phyloP scores from a whole-genome alignment of 2,113 vertebrate genomes.

The Mastomys coucha region DNA sequence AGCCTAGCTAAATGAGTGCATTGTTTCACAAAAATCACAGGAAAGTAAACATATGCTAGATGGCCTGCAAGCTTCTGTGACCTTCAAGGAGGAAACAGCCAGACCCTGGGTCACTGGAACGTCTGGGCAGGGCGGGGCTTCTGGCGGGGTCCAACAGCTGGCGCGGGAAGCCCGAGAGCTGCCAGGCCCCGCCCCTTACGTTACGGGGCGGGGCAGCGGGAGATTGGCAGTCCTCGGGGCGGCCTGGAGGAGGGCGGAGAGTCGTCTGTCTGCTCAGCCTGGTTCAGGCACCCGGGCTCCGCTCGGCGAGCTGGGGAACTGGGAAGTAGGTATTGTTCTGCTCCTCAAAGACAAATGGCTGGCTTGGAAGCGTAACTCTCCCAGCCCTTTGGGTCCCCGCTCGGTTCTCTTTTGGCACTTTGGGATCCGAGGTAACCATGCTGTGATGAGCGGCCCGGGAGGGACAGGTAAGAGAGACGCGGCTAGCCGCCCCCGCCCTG shows the following conservation, averaged over 20 bases:
- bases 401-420: not conserved
- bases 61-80: not conserved
- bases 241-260: not conserved
- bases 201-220: constrained; percentile 33
- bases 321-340: not conserved
- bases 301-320: not conserved
- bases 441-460: constrained; percentile 52
- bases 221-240: not conserved
- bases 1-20: not conserved
- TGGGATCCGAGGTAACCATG: not conserved
- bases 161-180: rapidly evolving
- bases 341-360: not conserved
- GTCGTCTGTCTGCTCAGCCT: too few relatives aligned
- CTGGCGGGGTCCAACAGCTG: rapidly evolving
- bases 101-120: rapidly evolving
- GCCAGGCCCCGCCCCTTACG: not conserved
- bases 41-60: not conserved
- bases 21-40: not conserved
- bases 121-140: rapidly evolving
- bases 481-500: not conserved
- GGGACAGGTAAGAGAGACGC: constrained; percentile 54
- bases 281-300: rapidly evolving
- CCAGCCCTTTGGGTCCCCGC: not conserved
- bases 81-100: not conserved
- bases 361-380: not conserved